Conservation (phyloP, 2,113 vertebrate genomes). For the Thamnophis sirtalis region DNA sequence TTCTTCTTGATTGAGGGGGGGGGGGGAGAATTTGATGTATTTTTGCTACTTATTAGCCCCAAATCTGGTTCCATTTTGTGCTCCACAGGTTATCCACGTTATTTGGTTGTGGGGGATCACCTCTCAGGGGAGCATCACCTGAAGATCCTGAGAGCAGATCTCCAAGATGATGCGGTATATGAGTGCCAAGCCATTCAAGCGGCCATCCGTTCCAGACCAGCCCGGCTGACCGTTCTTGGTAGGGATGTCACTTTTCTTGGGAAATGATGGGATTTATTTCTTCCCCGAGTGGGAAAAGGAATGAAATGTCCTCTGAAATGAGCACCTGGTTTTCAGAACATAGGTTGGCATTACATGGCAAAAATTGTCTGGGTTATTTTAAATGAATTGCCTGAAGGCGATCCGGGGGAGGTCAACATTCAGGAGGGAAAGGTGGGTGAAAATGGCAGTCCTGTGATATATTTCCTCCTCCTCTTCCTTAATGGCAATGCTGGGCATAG, state of each 20-base stretch:
- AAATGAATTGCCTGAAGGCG: background rate
- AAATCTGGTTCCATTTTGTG: accelerated
- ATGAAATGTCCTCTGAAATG: background rate
- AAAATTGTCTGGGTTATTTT: background rate
- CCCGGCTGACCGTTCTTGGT: conserved; percentile 93
- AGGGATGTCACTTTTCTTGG: conserved; percentile 40
- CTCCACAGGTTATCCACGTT: conserved; percentile 88
- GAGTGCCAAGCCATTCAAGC: conserved; percentile 98
- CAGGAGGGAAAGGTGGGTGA: background rate
- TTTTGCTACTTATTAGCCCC: accelerated
- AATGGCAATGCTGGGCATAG: background rate
- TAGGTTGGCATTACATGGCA: background rate
- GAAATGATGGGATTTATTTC: accelerated
- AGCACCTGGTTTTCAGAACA: background rate
- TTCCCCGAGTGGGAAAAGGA: accelerated
- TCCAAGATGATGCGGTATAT: conserved; percentile 91
- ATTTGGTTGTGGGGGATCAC: conserved; percentile 93
- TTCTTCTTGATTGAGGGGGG: accelerated
- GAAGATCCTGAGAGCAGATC: conserved; percentile 88
- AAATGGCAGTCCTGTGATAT: background rate
- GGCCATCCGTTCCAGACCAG: conserved; percentile 89
- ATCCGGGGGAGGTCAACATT: background rate
- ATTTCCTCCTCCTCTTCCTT: no score
- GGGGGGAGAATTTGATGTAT: accelerated
- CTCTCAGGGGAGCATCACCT: conserved; percentile 90